Percentiles rank a stretch among this genome's conserved stretches.
phyloP scores from a whole-genome alignment of 1,140 invertebrate species.

The Uloborus diversus region DNA sequence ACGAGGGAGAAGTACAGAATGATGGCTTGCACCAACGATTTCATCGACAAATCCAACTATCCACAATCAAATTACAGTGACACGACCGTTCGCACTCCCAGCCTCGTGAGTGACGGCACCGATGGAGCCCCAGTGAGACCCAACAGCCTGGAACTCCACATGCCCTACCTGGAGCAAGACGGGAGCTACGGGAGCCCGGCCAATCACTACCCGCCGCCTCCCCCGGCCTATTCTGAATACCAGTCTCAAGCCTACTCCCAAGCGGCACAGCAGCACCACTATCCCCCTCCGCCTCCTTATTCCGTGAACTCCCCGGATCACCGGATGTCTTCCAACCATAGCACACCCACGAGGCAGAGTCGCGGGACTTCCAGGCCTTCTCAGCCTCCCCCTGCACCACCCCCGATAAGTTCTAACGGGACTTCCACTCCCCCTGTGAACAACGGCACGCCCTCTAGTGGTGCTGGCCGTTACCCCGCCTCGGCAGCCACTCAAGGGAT shows the following conservation, averaged over 20 bases:
- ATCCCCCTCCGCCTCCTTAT: constrained; percentile 57
- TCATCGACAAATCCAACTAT: constrained; percentile 53
- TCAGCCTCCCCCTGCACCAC: constrained; percentile 60
- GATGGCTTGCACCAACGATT: constrained; percentile 71
- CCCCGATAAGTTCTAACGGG: constrained; percentile 58
- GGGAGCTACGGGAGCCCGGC: constrained; percentile 58
- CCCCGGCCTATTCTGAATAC: constrained; percentile 59
- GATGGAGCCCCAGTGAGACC: constrained; percentile 74
- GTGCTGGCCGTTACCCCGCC: constrained; percentile 69
- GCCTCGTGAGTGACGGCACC: constrained; percentile 61
- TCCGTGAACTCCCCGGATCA: constrained; percentile 64
- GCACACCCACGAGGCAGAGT: constrained; percentile 47
- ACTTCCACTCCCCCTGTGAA: constrained; percentile 69
- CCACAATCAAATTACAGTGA: constrained; percentile 44
- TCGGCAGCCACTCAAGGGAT: constrained; percentile 68
- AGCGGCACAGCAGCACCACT: constrained; percentile 52
- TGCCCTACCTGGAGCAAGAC: constrained; percentile 40
- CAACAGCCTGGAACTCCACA: constrained; percentile 75
- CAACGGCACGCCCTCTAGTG: constrained; percentile 75
- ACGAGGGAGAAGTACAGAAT: constrained; percentile 85
- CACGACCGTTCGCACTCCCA: constrained; percentile 40
- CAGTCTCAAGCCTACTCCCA: constrained; percentile 57
- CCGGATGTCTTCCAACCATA: constrained; percentile 21
- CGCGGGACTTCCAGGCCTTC: constrained; percentile 56
- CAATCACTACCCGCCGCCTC: constrained; percentile 60